A percentile compares a stretch with the other conserved stretches of the same genome.
These are phyloP conservation scores for Chiroxiphia lanceolata DNA, from an alignment of 2,797 vertebrate genomes.

Conservation along the genomic window DNA sequence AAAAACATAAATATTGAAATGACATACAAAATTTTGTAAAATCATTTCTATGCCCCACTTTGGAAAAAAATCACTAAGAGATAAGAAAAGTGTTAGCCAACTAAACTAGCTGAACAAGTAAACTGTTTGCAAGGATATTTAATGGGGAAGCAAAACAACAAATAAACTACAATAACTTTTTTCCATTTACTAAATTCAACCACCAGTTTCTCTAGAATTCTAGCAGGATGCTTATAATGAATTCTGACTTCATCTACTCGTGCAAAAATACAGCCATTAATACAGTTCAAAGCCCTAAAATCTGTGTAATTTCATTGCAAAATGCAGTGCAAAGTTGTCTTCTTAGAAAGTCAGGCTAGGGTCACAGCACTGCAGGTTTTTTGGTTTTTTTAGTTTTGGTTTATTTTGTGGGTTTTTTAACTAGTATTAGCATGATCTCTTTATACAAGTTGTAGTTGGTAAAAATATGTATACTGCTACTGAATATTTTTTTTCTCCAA, in stretches of 20 bases:
- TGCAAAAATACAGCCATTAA: not conserved
- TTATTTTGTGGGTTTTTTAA: not conserved
- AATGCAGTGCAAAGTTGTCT: not conserved
- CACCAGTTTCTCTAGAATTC: not conserved
- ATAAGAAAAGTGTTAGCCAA: not conserved
- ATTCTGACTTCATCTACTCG: not conserved
- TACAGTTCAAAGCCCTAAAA: not conserved
- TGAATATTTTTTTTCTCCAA: not conserved
- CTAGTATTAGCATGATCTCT: not conserved
- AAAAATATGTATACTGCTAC: not conserved
- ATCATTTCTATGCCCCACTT: not conserved
- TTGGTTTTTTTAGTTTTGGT: not conserved
- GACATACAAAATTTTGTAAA: not conserved
- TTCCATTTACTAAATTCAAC: not conserved
- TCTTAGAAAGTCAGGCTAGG: not conserved
- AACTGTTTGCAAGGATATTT: not conserved
- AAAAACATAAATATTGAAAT: not conserved
- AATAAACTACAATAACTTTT: not conserved
- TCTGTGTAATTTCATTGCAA: not conserved
- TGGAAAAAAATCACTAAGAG: not conserved
- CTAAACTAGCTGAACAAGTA: not conserved
- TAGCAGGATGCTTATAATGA: not conserved
- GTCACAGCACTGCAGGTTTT: not conserved
- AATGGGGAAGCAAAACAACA: fast-evolving
- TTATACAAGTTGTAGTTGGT: not conserved